A percentile compares a stretch with the other conserved stretches of the same genome.
These are phyloP conservation scores for Hyposmocoma kahamanoa DNA, from an alignment of 1,140 invertebrate species.

Conservation along the genomic window DNA sequence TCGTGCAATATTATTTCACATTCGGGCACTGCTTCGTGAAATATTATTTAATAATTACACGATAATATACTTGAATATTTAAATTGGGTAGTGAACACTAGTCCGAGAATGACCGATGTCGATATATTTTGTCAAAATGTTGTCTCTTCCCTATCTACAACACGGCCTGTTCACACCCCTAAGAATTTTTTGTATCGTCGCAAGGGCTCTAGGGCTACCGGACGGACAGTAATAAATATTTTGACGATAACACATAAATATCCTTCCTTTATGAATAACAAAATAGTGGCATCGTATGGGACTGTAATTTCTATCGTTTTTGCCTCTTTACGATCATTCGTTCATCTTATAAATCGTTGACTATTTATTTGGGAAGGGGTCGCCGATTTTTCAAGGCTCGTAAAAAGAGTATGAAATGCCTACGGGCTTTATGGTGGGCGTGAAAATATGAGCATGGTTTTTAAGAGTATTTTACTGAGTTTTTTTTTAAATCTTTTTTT, in stretches of 20 bases:
- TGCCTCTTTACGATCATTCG: conserved; percentile 58
- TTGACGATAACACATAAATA: conserved; percentile 73
- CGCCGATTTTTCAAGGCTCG: conserved; percentile 24
- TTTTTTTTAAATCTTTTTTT: neutral
- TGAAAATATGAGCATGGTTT: neutral
- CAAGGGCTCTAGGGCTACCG: conserved; percentile 56
- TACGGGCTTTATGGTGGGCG: neutral
- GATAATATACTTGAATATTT: too few relatives aligned
- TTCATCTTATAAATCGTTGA: conserved; percentile 58
- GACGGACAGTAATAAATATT: conserved; percentile 72
- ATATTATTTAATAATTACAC: too few relatives aligned
- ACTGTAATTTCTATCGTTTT: conserved; percentile 54
- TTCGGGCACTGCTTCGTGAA: too few relatives aligned
- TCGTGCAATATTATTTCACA: too few relatives aligned
- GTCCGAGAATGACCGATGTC: conserved; percentile 14
- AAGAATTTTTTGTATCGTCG: conserved; percentile 58
- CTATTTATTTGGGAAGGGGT: conserved; percentile 55
- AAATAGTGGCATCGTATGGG: conserved; percentile 45
- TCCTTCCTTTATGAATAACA: conserved; percentile 71
- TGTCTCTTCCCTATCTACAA: conserved; percentile 23
- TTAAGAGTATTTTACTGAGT: neutral
- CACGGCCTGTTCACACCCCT: conserved; percentile 56
- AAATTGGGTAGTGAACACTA: too few relatives aligned
- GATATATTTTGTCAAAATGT: too few relatives aligned
- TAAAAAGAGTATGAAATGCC: conserved; percentile 8